These are phyloP conservation scores for Characodon lateralis DNA, from an alignment of 2,797 vertebrate species.

Conservation along the genomic window DNA sequence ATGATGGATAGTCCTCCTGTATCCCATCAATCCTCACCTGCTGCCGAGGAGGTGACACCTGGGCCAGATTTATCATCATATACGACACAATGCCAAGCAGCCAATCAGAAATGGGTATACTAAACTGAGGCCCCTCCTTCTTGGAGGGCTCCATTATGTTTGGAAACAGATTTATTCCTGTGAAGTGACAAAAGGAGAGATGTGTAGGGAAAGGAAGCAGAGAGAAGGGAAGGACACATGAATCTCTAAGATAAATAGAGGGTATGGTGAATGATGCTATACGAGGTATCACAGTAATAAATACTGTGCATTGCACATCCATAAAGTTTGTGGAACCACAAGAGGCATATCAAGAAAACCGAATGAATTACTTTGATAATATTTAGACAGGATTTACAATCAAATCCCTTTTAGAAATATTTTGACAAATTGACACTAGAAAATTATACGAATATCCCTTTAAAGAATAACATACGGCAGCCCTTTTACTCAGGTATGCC, in stretches of 20 bases:
- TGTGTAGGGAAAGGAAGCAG: conserved; percentile 42
- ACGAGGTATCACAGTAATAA: background rate
- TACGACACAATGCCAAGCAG: conserved; percentile 73
- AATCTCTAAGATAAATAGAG: conserved; percentile 34
- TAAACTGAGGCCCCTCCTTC: conserved; percentile 67
- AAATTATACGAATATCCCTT: background rate
- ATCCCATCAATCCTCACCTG: conserved; percentile 96
- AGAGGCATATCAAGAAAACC: background rate
- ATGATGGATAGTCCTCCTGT: conserved; percentile 94
- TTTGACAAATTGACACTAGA: background rate
- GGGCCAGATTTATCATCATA: conserved; percentile 96
- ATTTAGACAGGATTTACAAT: background rate
- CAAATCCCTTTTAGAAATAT: background rate
- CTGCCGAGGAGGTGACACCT: conserved; percentile 91
- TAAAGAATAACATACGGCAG: background rate
- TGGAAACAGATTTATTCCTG: conserved; percentile 81
- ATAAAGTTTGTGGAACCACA: conserved; percentile 21
- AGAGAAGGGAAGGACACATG: conserved; percentile 33
- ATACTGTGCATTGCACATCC: conserved; percentile 9
- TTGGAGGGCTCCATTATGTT: conserved; percentile 78
- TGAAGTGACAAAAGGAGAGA: conserved; percentile 60
- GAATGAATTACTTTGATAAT: conserved; percentile 3
- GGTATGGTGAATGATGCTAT: conserved; percentile 40
- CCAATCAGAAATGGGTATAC: conserved; percentile 75
- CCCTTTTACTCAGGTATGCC: background rate